A percentile compares a stretch with the other conserved stretches of the same genome.
Evolutionary conservation across 1,140 invertebrate species (phyloP).

Genomic region (Agrypnia vestita): DNA sequence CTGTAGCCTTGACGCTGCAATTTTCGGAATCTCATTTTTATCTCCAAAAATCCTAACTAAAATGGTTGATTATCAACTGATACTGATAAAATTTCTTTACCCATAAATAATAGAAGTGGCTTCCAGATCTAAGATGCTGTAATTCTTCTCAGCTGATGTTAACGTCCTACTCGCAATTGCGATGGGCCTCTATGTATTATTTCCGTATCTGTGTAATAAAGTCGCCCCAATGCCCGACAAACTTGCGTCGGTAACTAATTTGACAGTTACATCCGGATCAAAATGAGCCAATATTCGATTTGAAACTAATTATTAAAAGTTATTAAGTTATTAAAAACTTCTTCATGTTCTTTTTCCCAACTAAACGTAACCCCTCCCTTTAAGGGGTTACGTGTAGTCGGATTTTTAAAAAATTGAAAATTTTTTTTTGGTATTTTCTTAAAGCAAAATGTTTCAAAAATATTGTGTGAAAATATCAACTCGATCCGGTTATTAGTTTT

Average conservation of each 20-base stretch:
- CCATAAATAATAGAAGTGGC: neutral
- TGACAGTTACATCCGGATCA: neutral
- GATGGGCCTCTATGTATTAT: neutral
- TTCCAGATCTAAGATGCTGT: neutral
- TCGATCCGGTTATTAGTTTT: too few relatives aligned
- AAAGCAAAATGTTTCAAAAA: too few relatives aligned
- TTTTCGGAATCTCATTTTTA: neutral
- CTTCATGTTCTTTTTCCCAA: neutral
- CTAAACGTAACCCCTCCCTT: neutral
- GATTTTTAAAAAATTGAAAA: too few relatives aligned
- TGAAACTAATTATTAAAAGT: too few relatives aligned
- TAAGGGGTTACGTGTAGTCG: too few relatives aligned
- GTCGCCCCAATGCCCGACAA: neutral
- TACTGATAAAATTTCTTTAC: neutral
- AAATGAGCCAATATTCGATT: too few relatives aligned
- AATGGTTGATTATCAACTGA: too few relatives aligned
- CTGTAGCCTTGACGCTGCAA: neutral
- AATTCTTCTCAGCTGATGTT: neutral
- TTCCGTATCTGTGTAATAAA: neutral
- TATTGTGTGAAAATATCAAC: too few relatives aligned
- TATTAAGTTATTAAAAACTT: neutral
- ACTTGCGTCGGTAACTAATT: neutral
- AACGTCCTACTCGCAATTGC: too few relatives aligned
- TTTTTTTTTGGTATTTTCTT: too few relatives aligned
- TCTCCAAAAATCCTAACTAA: neutral